Evolutionary conservation across 2,888 invertebrate species (phyloP).

Genomic region (Clostera curtula): DNA sequence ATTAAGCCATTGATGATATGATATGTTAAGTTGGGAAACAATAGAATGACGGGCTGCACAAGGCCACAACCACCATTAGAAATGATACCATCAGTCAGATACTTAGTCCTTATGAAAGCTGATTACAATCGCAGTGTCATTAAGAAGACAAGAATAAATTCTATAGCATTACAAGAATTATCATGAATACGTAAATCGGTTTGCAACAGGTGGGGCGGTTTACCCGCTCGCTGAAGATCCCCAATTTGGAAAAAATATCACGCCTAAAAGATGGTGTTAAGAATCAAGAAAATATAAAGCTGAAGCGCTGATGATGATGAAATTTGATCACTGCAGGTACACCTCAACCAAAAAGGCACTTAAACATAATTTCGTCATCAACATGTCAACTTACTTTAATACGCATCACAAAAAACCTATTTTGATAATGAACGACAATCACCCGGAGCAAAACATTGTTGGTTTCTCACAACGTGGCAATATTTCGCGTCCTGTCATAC

Average conservation of each 20-base stretch:
- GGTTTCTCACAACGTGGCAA: slow-evolving; percentile 13
- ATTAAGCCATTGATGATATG: slow-evolving; percentile 33
- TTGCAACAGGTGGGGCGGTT: too few species aligned
- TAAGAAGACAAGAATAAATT: too few species aligned
- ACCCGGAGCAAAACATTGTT: slow-evolving; percentile 2
- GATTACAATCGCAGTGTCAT: too few species aligned
- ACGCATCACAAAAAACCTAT: slow-evolving; percentile 5
- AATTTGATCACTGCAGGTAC: background rate
- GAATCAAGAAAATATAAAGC: too few species aligned
- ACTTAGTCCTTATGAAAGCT: background rate
- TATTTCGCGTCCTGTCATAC: slow-evolving; percentile 5
- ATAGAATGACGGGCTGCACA: slow-evolving; percentile 45
- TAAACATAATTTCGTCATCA: background rate
- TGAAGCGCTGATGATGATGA: background rate
- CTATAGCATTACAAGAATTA: too few species aligned
- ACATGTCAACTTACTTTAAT: slow-evolving; percentile 1
- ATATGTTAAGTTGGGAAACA: slow-evolving; percentile 50
- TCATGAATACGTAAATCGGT: too few species aligned
- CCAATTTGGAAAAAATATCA: too few species aligned
- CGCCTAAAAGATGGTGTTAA: too few species aligned
- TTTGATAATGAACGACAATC: slow-evolving; percentile 9
- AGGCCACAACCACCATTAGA: slow-evolving; percentile 37
- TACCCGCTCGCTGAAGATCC: too few species aligned
- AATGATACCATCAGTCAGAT: slow-evolving; percentile 34
- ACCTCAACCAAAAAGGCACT: background rate